Evolutionary conservation across 2,113 vertebrate genomes (phyloP), one percentile per base, ranked within the genome.

Genomic region (Heterotis niloticus): DNA sequence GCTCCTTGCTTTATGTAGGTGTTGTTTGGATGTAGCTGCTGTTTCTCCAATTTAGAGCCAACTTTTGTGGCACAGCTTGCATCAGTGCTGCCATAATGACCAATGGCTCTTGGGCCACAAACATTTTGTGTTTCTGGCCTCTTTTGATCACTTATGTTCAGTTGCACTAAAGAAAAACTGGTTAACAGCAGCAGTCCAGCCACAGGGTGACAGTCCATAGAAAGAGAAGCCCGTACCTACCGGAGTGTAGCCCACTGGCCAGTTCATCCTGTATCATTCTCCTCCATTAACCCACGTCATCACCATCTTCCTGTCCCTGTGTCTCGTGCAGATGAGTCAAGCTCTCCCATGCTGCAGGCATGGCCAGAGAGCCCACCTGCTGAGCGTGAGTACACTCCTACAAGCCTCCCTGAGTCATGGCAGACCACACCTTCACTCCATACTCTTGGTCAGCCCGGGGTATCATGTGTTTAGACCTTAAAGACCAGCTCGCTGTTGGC

Each of bases 361-460:
- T 92, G 89, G 89, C 83, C 87, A 64, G 87, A 91, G 66, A 86
- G 81, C 74, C 79, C 88, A 23, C 79, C 65, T 79, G 64, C 77
- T 64, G 54, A 71, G 51, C 73, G 86, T 89, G 81, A 89, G 88
- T 87, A 85, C 28, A 64, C 16, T 1, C n/a, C 23, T 60, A 5
- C 18, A 23, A 0, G 12, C 4, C 23, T 9, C 0, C 71, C 71
- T 9, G 18, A 71, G 68, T 23, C 5, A 16, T 18, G 54, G 9
- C 54, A 56, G 24, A 18, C 26, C 14, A 12, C 18, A 28, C 54
- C 52, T 16, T 24, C 72, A 24, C 24, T 5, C 1, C 34, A 44
- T 44, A 44, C 34, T 4, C 3, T 44, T 44, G 34, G 34, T 59
- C 17, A 44, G 23, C 14, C 7, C 7, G 34, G 2, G 34, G 34